Evolutionary conservation across 2,113 vertebrate species (phyloP).

Genomic region (Thalassoma bifasciatum): DNA sequence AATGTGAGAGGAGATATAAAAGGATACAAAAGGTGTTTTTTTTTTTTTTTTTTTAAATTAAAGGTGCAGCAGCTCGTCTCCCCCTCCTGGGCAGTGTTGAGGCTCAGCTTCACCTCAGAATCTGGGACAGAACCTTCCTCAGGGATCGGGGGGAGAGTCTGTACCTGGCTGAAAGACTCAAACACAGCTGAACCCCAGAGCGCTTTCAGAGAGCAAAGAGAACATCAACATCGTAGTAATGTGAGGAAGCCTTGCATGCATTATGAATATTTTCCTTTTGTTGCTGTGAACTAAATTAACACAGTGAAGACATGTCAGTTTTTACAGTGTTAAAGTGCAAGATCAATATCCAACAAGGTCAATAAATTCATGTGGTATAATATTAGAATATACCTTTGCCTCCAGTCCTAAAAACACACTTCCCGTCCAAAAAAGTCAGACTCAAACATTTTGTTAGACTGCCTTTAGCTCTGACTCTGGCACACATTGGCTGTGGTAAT

Average conservation of each 20-base stretch:
- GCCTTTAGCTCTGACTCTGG: too few species aligned
- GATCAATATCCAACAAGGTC: too few species aligned
- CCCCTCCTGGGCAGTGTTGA: conserved; percentile 64
- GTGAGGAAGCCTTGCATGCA: neutral
- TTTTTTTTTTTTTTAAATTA: conserved; percentile 17
- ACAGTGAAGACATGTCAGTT: too few species aligned
- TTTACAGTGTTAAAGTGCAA: too few species aligned
- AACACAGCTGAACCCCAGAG: conserved; percentile 48
- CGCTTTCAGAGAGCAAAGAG: conserved; percentile 41
- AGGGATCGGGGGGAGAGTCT: conserved; percentile 69
- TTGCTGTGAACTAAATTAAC: too few species aligned
- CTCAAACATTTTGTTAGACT: too few species aligned
- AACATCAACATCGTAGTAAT: conserved; percentile 7
- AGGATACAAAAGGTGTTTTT: conserved; percentile 15
- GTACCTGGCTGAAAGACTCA: conserved; percentile 76
- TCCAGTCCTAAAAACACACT: too few species aligned
- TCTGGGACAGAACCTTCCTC: conserved; percentile 77
- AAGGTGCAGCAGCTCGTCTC: conserved; percentile 29
- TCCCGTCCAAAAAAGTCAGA: too few species aligned
- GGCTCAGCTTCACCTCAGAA: conserved; percentile 78
- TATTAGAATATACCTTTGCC: too few species aligned
- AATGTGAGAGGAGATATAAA: conserved; percentile 19
- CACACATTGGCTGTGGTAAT: too few species aligned
- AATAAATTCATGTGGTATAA: too few species aligned
- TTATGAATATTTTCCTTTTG: neutral